These are phyloP conservation scores for Nomia melanderi DNA, from an alignment of 1,140 invertebrate genomes.

Conservation along the genomic window DNA sequence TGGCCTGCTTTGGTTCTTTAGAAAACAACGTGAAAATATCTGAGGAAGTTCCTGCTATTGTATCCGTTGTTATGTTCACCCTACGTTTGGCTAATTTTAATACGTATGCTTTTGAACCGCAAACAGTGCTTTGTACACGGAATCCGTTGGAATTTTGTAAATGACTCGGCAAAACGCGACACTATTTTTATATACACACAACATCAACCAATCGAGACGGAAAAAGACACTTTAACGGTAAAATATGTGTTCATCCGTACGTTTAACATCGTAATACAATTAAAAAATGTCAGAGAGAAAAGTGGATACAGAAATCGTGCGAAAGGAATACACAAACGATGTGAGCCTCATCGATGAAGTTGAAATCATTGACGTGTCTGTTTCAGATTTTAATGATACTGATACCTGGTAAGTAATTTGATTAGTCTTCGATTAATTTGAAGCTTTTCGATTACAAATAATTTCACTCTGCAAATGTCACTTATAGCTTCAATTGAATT, in stretches of 20 bases:
- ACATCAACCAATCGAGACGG: slow-evolving; percentile 19
- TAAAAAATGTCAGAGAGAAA: slow-evolving; percentile 56
- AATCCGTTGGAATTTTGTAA: slow-evolving; percentile 27
- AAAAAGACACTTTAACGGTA: slow-evolving; percentile 36
- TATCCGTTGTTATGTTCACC: slow-evolving; percentile 31
- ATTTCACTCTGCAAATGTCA: neutral
- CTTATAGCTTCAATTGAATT: neutral
- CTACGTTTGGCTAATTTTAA: slow-evolving; percentile 12
- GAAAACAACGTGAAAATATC: slow-evolving; percentile 35
- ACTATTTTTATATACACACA: slow-evolving; percentile 30
- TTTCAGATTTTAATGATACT: slow-evolving; percentile 31
- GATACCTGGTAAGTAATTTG: slow-evolving; percentile 39
- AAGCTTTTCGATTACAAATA: neutral
- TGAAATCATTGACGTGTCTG: slow-evolving; percentile 46
- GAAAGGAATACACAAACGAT: slow-evolving; percentile 38
- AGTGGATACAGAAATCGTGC: slow-evolving; percentile 15
- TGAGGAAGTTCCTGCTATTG: slow-evolving; percentile 27
- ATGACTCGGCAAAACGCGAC: slow-evolving; percentile 20
- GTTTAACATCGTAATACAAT: slow-evolving; percentile 35
- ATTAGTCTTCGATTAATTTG: neutral
- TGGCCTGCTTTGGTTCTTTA: neutral
- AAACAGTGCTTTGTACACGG: neutral
- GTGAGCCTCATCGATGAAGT: slow-evolving; percentile 22
- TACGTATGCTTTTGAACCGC: slow-evolving; percentile 14
- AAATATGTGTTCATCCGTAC: slow-evolving; percentile 50